These are phyloP conservation scores for Indri indri DNA, from an alignment of 2,113 vertebrate species.

Conservation along the genomic window DNA sequence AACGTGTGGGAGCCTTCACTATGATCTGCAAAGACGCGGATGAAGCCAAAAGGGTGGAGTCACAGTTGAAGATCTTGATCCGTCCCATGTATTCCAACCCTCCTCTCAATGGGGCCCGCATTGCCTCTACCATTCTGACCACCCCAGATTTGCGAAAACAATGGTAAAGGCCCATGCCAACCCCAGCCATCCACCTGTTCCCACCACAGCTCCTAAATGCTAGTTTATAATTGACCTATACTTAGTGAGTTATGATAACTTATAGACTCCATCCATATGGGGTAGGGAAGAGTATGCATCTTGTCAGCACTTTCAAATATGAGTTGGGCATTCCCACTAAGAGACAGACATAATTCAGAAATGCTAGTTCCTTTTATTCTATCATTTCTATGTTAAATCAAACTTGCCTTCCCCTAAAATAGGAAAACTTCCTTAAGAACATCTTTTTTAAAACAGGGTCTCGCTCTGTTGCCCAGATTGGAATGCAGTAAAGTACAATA, in stretches of 20 bases:
- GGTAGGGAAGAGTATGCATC: background rate
- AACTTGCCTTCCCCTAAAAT: too few species aligned
- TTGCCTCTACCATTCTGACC: conserved; percentile 93
- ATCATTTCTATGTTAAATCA: background rate
- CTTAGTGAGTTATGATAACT: background rate
- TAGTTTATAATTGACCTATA: background rate
- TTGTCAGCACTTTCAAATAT: background rate
- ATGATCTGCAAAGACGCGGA: conserved; percentile 92
- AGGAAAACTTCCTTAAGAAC: too few species aligned
- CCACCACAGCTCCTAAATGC: background rate
- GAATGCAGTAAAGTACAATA: too few species aligned
- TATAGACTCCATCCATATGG: background rate
- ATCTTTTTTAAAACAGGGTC: too few species aligned
- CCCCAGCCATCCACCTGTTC: too few species aligned
- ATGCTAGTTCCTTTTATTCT: background rate
- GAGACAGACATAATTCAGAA: background rate
- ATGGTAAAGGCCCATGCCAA: conserved; percentile 85
- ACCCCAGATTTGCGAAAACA: conserved; percentile 92
- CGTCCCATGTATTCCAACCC: conserved; percentile 99
- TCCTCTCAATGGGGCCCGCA: conserved; percentile 95
- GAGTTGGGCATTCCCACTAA: background rate
- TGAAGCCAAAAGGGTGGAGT: conserved; percentile 96
- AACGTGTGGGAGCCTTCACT: conserved; percentile 96
- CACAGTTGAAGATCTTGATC: conserved; percentile 98
- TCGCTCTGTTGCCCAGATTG: too few species aligned